Percentiles rank a stretch among this genome's conserved stretches.
Evolutionary conservation across 1,140 invertebrate genomes (phyloP).

Genomic region (Octopus sinensis): DNA sequence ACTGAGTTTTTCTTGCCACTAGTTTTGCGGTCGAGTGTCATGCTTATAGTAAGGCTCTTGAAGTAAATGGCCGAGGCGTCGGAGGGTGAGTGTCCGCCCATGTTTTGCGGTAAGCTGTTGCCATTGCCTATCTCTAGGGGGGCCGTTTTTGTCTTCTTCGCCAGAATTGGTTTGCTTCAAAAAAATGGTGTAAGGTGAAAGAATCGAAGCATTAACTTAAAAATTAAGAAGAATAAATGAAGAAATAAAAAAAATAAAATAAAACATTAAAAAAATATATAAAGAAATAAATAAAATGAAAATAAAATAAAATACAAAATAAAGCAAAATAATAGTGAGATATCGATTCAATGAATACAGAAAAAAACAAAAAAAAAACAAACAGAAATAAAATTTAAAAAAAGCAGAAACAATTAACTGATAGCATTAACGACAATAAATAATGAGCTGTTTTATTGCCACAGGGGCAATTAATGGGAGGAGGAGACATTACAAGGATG

Average conservation of each 20-base stretch:
- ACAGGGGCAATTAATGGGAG: no score
- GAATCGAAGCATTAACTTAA: background rate
- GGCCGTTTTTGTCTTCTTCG: constrained; percentile 49
- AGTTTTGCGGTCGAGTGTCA: constrained; percentile 45
- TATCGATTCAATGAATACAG: no score
- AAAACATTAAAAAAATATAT: constrained; percentile 13
- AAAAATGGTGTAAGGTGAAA: background rate
- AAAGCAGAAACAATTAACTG: no score
- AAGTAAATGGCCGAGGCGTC: constrained; percentile 35
- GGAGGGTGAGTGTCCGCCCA: constrained; percentile 16
- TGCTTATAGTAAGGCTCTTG: constrained; percentile 44
- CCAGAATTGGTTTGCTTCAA: constrained; percentile 40
- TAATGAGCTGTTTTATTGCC: no score
- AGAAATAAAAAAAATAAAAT: constrained; percentile 15
- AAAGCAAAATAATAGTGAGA: background rate
- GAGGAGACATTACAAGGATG: no score
- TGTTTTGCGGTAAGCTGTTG: background rate
- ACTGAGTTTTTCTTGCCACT: constrained; percentile 22
- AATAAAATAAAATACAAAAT: background rate
- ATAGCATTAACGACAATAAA: no score
- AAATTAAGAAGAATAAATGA: background rate
- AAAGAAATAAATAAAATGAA: constrained; percentile 16
- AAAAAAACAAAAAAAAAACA: no score
- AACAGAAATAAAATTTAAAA: no score
- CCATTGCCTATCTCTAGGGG: constrained; percentile 27